Evolutionary conservation across 2,797 vertebrate species (phyloP).

Genomic region (Anguilla anguilla): DNA sequence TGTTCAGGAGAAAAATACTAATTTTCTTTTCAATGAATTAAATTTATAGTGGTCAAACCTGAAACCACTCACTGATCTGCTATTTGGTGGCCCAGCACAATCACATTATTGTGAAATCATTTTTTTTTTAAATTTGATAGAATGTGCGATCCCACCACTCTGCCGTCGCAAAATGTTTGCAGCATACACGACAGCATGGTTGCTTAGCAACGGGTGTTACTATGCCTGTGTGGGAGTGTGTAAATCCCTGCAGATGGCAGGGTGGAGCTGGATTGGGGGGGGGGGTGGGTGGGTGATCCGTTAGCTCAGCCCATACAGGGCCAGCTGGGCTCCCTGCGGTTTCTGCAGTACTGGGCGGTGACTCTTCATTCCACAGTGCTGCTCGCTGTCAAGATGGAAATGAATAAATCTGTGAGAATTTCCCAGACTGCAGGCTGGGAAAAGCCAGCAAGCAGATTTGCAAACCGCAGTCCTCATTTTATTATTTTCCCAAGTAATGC

Average conservation of each 20-base stretch:
- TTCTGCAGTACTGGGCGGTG: constrained; percentile 12
- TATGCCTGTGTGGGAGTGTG: constrained; percentile 19
- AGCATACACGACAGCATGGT: constrained; percentile 17
- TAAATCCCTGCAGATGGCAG: constrained; percentile 40
- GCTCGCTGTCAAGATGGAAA: neutral
- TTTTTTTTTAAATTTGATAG: neutral
- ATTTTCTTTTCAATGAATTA: neutral
- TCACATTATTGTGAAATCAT: neutral
- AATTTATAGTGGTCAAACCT: neutral
- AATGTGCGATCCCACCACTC: neutral
- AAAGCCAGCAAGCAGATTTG: neutral
- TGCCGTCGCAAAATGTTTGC: constrained; percentile 7
- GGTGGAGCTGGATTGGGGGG: constrained; percentile 35
- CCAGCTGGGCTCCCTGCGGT: neutral
- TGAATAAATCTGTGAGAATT: neutral
- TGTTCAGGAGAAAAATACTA: too few relatives aligned
- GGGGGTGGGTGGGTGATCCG: constrained; percentile 22
- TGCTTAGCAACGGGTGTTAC: constrained; percentile 41
- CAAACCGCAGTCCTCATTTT: neutral
- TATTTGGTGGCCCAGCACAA: neutral
- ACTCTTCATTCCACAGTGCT: constrained; percentile 8
- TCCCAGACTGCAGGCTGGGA: neutral
- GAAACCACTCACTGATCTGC: neutral
- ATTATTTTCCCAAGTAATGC: neutral
- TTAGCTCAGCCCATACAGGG: constrained; percentile 23